phyloP scores from a whole-genome alignment of 2,113 vertebrate species.

The Pogona vitticeps region DNA sequence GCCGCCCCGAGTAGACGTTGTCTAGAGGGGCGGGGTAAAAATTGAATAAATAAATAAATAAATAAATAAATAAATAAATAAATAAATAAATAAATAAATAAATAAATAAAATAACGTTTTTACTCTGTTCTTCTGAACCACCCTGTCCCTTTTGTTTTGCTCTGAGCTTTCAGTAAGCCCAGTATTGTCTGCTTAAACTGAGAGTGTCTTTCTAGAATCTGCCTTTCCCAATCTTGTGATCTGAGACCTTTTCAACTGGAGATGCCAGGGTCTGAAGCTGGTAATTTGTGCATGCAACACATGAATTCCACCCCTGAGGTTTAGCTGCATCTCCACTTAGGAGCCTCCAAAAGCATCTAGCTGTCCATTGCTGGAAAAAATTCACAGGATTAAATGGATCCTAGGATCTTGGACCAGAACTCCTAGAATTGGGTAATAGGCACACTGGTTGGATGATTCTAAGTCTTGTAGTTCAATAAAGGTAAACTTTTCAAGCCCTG shows the following conservation, averaged over 20 bases:
- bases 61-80: too few relatives aligned
- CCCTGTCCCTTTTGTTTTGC: not conserved
- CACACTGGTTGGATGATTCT: too few relatives aligned
- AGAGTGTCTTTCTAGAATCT: not conserved
- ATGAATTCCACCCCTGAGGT: not conserved
- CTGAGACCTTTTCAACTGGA: not conserved
- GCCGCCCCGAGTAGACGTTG: too few relatives aligned
- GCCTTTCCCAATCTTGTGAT: not conserved
- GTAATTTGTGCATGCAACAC: not conserved
- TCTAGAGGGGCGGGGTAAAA: too few relatives aligned
- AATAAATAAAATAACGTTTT: too few relatives aligned
- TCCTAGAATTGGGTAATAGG: not conserved
- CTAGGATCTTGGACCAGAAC: not conserved
- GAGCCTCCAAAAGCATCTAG: not conserved
- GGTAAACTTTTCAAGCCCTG: too few relatives aligned
- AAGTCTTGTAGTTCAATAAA: too few relatives aligned
- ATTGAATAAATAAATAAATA: too few relatives aligned
- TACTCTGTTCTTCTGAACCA: not conserved
- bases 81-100: too few relatives aligned
- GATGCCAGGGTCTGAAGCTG: not conserved
- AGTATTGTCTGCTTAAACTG: not conserved
- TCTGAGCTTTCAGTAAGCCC: not conserved
- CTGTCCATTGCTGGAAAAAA: not conserved
- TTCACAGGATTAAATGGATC: not conserved
- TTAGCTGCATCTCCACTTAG: not conserved